Base-by-base conservation (phyloP, 2,113 vertebrate genomes). In the Haplochromis burtoni region DNA sequence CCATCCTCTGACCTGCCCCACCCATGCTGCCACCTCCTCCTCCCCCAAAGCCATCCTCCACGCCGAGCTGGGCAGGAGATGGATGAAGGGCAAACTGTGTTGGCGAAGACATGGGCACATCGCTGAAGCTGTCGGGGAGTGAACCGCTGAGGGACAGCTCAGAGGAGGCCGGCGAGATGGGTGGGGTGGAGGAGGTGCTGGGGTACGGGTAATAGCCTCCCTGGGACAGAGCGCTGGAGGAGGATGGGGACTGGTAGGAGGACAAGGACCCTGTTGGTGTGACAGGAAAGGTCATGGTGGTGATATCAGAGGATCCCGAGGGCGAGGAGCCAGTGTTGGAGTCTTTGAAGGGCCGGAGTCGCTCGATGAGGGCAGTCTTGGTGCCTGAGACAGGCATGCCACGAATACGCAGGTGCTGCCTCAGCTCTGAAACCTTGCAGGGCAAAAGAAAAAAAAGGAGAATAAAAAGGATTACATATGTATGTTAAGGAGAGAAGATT, bases 311-410 rank as follows among this genome's bases (percentile, higher is more conserved):
- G 78, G 98, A 97, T 89, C 86, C 95, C 0, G 97, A 96, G 21
- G 97, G 96, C 0, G 96, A 59, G 0, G 96, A 40, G 21, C 19
- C 93, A 2, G 96, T 91, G 19, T 95, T 71, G 4, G 97, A 97
- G 88, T 99, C 98, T 93, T 97, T 98, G 91, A 98, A 99, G 86
- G 98, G 99, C 35, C 98, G 94, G 17, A 99, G 97, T 10, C 99
- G 94, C 86, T 99, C 98, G 86, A 99, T 98, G 88, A 99, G 97
- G 0, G 99, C 97, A 0, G 97, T 99, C 87, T 99, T 99, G 33
- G 98, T 99, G 10, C 99, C 99, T 0, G 99, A 99, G 40, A 99
- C 99, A 0, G 99, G 98, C 89, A 99, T 95, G 13, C 99, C 99
- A 4, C 98, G 97, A 54, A 99, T 97, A 49, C 98, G 97, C 80